These are phyloP conservation scores for Macrosoma leucophasiata DNA, from an alignment of 2,888 invertebrate species.

Conservation along the genomic window DNA sequence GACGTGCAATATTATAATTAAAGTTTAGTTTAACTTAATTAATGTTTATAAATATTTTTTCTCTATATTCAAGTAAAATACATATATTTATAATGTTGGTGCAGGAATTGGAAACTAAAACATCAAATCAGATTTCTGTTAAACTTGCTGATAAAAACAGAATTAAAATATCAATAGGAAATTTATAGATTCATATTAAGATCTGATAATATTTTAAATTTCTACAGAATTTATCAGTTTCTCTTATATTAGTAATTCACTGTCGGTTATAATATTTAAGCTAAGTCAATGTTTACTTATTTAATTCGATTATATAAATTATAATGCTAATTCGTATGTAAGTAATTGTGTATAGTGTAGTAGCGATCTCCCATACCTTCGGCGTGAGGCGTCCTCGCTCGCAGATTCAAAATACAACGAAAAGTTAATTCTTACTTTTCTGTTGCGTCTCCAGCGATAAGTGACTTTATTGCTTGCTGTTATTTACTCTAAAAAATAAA, in stretches of 20 bases:
- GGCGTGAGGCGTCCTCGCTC: conserved; percentile 55
- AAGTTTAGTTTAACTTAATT: too few relatives aligned
- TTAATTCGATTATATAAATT: conserved; percentile 63
- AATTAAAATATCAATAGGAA: too few relatives aligned
- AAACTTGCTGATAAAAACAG: too few relatives aligned
- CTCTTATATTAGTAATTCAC: conserved; percentile 49
- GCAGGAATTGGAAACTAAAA: too few relatives aligned
- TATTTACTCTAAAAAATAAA: too few relatives aligned
- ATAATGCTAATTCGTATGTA: conserved; percentile 70
- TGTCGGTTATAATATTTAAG: conserved; percentile 69
- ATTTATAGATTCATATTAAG: too few relatives aligned
- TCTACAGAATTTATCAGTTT: conserved; percentile 35
- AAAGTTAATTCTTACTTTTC: conserved; percentile 57
- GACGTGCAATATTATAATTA: too few relatives aligned
- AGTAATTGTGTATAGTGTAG: conserved; percentile 69
- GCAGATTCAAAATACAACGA: conserved; percentile 63
- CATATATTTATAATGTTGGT: too few relatives aligned
- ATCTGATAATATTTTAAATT: too few relatives aligned
- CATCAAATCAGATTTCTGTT: too few relatives aligned
- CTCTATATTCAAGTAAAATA: too few relatives aligned
- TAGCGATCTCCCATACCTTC: conserved; percentile 73
- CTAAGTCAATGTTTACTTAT: conserved; percentile 75
- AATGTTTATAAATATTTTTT: too few relatives aligned
- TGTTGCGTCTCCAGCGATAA: conserved; percentile 26
- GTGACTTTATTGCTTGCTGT: conserved; percentile 18